Evolutionary conservation across 2,113 vertebrate genomes (phyloP).

Genomic region (Pseudopipra pipra): DNA sequence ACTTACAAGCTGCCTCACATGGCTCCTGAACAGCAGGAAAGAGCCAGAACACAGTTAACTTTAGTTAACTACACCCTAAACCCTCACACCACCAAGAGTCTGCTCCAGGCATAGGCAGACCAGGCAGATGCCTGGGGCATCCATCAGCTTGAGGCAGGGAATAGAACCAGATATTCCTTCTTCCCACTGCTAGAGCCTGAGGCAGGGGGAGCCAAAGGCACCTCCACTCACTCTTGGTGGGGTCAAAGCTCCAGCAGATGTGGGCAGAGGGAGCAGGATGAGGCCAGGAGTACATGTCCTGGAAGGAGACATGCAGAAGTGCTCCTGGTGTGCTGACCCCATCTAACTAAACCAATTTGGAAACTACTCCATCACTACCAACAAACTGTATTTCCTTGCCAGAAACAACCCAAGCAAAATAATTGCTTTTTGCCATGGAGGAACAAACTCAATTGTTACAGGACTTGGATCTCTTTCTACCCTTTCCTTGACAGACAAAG

Average conservation of each 20-base stretch:
- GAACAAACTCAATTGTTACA: accelerated
- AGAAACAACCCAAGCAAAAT: neutral
- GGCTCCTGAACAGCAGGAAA: neutral
- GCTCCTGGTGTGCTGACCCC: neutral
- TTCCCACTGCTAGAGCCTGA: neutral
- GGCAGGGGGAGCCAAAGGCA: accelerated
- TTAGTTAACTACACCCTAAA: neutral
- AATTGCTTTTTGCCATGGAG: neutral
- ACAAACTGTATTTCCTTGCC: neutral
- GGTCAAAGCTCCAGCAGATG: neutral
- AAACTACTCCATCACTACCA: neutral
- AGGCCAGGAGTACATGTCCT: neutral
- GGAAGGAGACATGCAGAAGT: neutral
- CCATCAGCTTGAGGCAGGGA: neutral
- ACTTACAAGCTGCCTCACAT: neutral
- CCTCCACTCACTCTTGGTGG: accelerated
- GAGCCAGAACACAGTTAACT: neutral
- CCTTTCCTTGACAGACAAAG: neutral
- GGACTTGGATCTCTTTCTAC: neutral
- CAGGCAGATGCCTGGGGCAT: neutral
- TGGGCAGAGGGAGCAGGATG: neutral
- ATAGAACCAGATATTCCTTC: neutral
- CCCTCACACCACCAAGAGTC: neutral
- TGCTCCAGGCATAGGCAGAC: neutral
- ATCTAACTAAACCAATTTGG: neutral